Base-by-base conservation (phyloP, 2,113 vertebrate species). In the Erinaceus europaeus region DNA sequence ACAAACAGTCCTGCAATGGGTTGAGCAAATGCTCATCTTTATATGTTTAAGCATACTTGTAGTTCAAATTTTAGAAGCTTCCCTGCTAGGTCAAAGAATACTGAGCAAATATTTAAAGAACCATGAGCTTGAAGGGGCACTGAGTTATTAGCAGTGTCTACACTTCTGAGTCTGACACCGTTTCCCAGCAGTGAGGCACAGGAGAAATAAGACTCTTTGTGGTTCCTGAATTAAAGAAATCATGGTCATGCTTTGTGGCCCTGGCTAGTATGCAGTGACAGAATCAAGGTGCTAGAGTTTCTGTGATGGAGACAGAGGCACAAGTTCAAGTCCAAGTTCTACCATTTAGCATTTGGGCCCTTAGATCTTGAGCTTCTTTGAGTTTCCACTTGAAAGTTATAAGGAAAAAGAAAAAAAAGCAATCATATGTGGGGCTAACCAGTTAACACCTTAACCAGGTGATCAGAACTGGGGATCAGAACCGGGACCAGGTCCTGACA, bases 61-160 rank as follows among this genome's bases (percentile, higher is more conserved):
- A 77, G 53, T 78, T 88, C 79, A 86, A 25, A 62, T 83, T 89
- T 86, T 74, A 34, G 72, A 74, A 64, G 40, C 52, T 64, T 62
- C 57, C 65, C 25, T 50, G 40, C 34, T 83, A 52, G 34, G 59
- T 57, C 72, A 77, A 34, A 90, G 72, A 77, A 46, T 74, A 84
- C 61, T 67, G 50, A 85, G 7, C 69, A 92, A 88, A 72, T 84
- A 88, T 92, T 90, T 88, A 44, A 80, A 73, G 80, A 77, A 44
- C 14, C 6, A 3, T 25, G 40, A 36, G 9, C 44, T 73, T 32
- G 57, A 69, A 32, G 85, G 48, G 59, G 38, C 29, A 57, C 25
- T 6, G 13, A 15, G 5, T 72, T 44, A 55, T 42, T 20, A 38
- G 59, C 32, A 7, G 9, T 8, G 32, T 32, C 12, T 72, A 36